These are phyloP conservation scores for Tyto alba DNA, from an alignment of 2,113 vertebrate species.

Conservation along the genomic window DNA sequence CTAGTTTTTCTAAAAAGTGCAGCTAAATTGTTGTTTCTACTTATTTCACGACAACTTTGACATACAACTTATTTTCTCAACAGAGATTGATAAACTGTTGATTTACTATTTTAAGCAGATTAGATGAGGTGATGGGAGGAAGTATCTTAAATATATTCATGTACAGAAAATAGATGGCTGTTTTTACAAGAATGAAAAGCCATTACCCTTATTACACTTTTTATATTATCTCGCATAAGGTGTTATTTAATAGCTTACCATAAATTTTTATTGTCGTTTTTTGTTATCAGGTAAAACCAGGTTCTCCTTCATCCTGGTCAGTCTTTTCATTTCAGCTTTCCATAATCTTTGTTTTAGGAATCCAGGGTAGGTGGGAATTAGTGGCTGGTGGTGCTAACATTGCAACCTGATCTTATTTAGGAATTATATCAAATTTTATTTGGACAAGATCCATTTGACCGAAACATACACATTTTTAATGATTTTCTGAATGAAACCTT, in stretches of 20 bases:
- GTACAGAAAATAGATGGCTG: background rate
- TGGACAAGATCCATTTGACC: background rate
- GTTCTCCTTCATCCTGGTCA: background rate
- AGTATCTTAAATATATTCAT: background rate
- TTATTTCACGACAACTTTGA: background rate
- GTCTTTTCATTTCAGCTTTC: background rate
- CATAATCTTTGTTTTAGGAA: background rate
- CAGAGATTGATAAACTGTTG: background rate
- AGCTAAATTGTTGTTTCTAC: background rate
- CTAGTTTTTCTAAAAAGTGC: background rate
- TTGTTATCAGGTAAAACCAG: background rate
- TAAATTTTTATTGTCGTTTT: background rate
- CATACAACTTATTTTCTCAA: background rate
- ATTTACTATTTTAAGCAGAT: background rate
- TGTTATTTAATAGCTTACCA: background rate
- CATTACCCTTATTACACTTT: background rate
- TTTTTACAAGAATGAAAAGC: background rate
- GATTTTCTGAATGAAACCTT: background rate
- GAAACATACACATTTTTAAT: background rate
- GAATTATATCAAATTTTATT: background rate
- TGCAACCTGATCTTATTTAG: background rate
- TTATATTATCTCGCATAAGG: background rate
- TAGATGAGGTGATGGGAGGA: background rate
- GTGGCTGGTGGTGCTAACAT: background rate
- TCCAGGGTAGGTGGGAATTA: background rate